Conservation (phyloP, 2,113 vertebrate species). For the Gasterosteus nipponicus region DNA sequence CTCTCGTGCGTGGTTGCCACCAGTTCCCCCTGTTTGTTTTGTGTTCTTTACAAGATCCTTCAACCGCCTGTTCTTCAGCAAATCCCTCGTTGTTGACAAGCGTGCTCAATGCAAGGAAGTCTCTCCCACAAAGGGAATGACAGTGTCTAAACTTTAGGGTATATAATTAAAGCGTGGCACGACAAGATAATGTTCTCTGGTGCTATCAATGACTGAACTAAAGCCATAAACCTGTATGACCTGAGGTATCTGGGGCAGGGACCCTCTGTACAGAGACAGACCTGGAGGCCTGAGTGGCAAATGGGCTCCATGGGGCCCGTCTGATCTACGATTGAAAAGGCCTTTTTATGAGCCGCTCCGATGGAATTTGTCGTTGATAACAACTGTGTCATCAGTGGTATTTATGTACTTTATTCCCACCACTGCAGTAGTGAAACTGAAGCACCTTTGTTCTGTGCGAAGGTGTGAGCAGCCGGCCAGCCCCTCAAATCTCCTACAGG, state of each 20-base stretch:
- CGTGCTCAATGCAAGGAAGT: constrained; percentile 31
- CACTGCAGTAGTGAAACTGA: constrained; percentile 30
- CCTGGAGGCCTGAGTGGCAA: neutral
- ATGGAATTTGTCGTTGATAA: constrained; percentile 32
- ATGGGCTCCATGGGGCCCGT: neutral
- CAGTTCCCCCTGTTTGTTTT: constrained; percentile 44
- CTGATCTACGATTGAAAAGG: constrained; percentile 31
- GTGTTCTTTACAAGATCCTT: constrained; percentile 35
- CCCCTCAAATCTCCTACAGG: constrained; percentile 10
- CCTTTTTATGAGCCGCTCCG: neutral
- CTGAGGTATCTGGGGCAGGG: neutral
- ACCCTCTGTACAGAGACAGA: neutral
- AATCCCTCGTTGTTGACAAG: constrained; percentile 60
- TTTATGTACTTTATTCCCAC: constrained; percentile 5
- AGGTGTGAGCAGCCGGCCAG: constrained; percentile 26
- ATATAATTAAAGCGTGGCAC: neutral
- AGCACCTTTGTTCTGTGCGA: constrained; percentile 51
- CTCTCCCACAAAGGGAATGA: neutral
- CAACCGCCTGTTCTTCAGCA: constrained; percentile 26
- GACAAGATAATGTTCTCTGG: neutral
- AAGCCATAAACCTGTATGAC: neutral
- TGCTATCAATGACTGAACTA: neutral
- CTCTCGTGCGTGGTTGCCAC: constrained; percentile 17
- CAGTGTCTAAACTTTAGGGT: neutral
- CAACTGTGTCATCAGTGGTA: constrained; percentile 20